Evolutionary conservation across 92 coral and sea anemone genomes (phyloP), one percentile per base, ranked within the genome.

Genomic region (Nematostella vectensis): DNA sequence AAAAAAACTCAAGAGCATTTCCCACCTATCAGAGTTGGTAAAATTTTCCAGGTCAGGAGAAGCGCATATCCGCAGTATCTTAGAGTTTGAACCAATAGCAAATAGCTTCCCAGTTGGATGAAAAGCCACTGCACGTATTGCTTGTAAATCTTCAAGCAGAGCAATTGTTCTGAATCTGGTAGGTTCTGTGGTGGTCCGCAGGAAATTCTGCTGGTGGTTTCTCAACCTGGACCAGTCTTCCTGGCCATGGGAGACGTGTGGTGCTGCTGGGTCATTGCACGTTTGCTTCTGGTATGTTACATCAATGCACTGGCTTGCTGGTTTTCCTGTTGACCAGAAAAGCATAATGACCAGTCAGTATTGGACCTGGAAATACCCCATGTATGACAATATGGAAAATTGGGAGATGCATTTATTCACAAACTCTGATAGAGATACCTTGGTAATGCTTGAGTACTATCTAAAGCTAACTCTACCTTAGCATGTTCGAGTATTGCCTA

Each of bases 51-150:
- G 42, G 58, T 50, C 83, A 25, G 69, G 68, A 13, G 88, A 59
- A 11, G 89, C 57, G 48, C 97, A 89, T 18, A 89, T 78, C 66
- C 85, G 62, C 40, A 89, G 58, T 0, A 85, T 70, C 73, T 89
- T 89, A 0, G 97, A 89, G 57, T 89, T 89, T 26, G 97, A 76
- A 1, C 97, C 97, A 54, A 89, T 55, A 11, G 97, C 97, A 78
- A 89, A 85, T 49, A 72, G 47, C 22, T 89, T 75, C 29, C 97
- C 97, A 28, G 67, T 52, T 0, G 97, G 95, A 69, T 85, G 97
- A 43, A 89, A 89, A 0, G 95, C 89, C 28, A 89, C 84, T 23
- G 97, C 95, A 25, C 97, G 78, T 27, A 89, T 68, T 1, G 97
- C 97, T 61, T 89, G 97, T 4, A 76, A 77, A 55, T 89, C 97